Percentiles rank a stretch among this genome's conserved stretches.
Conservation (phyloP, 2,888 invertebrate species). For the Tuberolachnus salignus region DNA sequence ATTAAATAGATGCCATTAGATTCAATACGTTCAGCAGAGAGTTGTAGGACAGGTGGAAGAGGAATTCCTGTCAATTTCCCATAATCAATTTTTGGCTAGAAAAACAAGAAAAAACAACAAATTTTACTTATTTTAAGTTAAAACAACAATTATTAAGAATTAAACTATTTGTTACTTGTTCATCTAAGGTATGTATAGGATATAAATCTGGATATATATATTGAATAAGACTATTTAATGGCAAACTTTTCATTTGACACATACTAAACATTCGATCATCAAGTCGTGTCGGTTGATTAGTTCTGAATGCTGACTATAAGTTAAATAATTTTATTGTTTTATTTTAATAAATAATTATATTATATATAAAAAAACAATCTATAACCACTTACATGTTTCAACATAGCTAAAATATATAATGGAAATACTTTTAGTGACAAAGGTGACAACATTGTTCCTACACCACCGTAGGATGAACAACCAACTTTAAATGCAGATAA, state of each 20-base stretch:
- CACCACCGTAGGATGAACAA: constrained; percentile 64
- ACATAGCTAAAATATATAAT: constrained; percentile 83
- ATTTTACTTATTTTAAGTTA: neutral
- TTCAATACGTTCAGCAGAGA: constrained; percentile 79
- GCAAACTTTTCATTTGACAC: constrained; percentile 90
- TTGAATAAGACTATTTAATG: constrained; percentile 80
- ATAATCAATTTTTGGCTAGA: constrained; percentile 61
- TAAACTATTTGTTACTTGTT: constrained; percentile 62
- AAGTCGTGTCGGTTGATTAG: constrained; percentile 83
- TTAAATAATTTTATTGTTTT: constrained; percentile 7
- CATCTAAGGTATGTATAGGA: constrained; percentile 77
- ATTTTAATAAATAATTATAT: too few species aligned
- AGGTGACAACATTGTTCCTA: constrained; percentile 75
- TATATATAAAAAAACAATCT: too few species aligned
- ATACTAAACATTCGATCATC: constrained; percentile 94
- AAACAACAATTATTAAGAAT: constrained; percentile 24
- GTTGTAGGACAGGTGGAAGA: constrained; percentile 79
- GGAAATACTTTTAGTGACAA: constrained; percentile 81
- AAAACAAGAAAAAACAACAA: constrained; percentile 54
- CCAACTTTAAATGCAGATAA: constrained; percentile 73
- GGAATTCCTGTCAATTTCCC: constrained; percentile 64
- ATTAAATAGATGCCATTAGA: constrained; percentile 86
- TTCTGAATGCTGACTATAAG: constrained; percentile 84
- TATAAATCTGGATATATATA: constrained; percentile 91
- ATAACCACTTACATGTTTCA: constrained; percentile 76